Evolutionary conservation across 30 jellyfish, hydroid and myxozoan species (phyloP), one percentile per base, ranked within the genome.

Genomic region (Aurelia coerulea): DNA sequence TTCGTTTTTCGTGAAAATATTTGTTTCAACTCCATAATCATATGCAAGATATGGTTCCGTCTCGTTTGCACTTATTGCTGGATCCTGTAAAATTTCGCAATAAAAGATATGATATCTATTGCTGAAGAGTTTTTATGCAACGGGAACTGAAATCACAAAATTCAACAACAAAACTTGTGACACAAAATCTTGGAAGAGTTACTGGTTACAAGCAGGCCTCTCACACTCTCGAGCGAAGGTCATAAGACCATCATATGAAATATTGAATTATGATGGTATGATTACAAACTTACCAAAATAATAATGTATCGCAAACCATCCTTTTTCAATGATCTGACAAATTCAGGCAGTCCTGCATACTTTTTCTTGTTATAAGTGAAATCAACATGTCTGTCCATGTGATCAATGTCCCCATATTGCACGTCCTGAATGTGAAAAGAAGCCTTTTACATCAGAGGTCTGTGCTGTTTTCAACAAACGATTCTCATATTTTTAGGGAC

Each of bases 361-460:
- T 85, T 80, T 54, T 73, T 86, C 52, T 87, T 86, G 90, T 90
- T 83, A 80, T 73, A 85, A 0, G 99, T 95, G 65, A 95, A 95
- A 87, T 95, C 99, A 65, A 95, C 80, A 37, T 95, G 99, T 17
- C 98, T 69, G 18, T 95, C 97, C 99, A 95, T 95, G 90, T 95
- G 96, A 77, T 95, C 99, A 42, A 95, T 95, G 75, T 95, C 99
- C 49, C 98, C 98, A 65, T 90, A 95, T 52, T 88, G 97, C 65
- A 90, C 96, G 70, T 95, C 99, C 98, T 95, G 33, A 73, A 73
- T 35, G 32, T 32, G 73, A 10, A 2, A 5, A 23, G 14, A 58
- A 56, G 4, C 8, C 2, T 4, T 60, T 19, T 11, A 3, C 37
- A 19, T 31, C 16, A 13, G 16, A 12, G 41, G 60, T 0, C 1